Percentiles rank a stretch among this genome's conserved stretches.
These are phyloP conservation scores for Panonychus citri DNA, from an alignment of 1,140 invertebrate species.

Conservation along the genomic window DNA sequence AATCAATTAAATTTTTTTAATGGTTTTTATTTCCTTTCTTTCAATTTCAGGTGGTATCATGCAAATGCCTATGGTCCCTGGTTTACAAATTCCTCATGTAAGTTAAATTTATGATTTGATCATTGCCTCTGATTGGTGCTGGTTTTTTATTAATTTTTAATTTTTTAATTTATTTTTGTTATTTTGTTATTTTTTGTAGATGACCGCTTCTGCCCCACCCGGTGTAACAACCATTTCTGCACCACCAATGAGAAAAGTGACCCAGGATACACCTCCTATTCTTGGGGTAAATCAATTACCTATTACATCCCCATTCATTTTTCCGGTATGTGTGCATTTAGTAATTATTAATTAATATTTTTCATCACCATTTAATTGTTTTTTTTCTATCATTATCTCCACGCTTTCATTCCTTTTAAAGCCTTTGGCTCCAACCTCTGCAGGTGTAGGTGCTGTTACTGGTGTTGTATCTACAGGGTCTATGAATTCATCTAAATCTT, in stretches of 20 bases:
- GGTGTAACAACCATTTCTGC: conserved; percentile 11
- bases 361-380: too few species aligned
- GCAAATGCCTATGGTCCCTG: not conserved
- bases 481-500: too few species aligned
- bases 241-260: conserved; percentile 7
- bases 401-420: too few species aligned
- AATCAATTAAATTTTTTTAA: not conserved
- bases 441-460: too few species aligned
- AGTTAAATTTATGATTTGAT: not conserved
- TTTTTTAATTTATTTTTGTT: not conserved
- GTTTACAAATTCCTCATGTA: not conserved
- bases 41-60: not conserved
- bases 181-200: not conserved
- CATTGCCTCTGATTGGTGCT: not conserved
- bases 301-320: too few species aligned
- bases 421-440: not conserved
- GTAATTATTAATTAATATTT: too few species aligned
- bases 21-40: not conserved
- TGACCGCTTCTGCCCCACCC: conserved; percentile 6
- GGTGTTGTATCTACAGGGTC: too few species aligned
- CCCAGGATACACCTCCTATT: not conserved
- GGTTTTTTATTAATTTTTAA: not conserved
- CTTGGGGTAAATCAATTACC: too few species aligned
- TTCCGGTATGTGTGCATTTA: too few species aligned
- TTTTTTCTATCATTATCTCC: too few species aligned